Evolutionary conservation across 2,797 vertebrate species (phyloP), one percentile per base, ranked within the genome.

Genomic region (Notolepis coatsorum): DNA sequence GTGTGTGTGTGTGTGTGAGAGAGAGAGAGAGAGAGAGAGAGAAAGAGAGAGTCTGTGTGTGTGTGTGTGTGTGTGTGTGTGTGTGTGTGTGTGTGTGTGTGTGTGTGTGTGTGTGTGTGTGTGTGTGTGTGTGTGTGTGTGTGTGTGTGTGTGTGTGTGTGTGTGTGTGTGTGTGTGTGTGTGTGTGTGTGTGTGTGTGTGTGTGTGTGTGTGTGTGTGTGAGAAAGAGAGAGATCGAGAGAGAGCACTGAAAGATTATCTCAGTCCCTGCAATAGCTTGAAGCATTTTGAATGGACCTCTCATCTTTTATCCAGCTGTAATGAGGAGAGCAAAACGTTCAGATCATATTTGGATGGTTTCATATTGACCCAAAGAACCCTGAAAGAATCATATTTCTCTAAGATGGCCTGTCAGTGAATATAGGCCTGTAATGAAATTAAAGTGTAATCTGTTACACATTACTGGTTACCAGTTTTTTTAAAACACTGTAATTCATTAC

Each of bases 321-420:
- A 78, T 61, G 31, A 70, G 55, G 23, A 68, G 17, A 41, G 3
- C 28, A 53, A 20, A 8, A 10, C 46, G 45, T 62, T 73, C 27
- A 55, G 58, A 77, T 57, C 71, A 72, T 54, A 68, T 68, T 77
- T 65, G 52, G 33, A 61, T 5, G 23, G 53, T 54, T 75, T 20
- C 39, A 65, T 69, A 68, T 55, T 46, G 43, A 51, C 25, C 38
- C 9, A 10, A 6, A 21, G 27, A 59, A 47, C 54, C 10, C 27
- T 54, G n/a, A 66, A 66, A 68, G 23, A 42, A 45, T 57, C 13
- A 56, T 28, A 30, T 41, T 23, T 39, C 37, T n/a, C n/a, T n/a
- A n/a, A n/a, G n/a, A n/a, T n/a, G n/a, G n/a, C n/a, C n/a, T n/a
- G n/a, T n/a, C n/a, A n/a, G n/a, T n/a, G n/a, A n/a, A n/a, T n/a